Evolutionary conservation across 1,140 invertebrate species (phyloP).

Genomic region (Atta texana): DNA sequence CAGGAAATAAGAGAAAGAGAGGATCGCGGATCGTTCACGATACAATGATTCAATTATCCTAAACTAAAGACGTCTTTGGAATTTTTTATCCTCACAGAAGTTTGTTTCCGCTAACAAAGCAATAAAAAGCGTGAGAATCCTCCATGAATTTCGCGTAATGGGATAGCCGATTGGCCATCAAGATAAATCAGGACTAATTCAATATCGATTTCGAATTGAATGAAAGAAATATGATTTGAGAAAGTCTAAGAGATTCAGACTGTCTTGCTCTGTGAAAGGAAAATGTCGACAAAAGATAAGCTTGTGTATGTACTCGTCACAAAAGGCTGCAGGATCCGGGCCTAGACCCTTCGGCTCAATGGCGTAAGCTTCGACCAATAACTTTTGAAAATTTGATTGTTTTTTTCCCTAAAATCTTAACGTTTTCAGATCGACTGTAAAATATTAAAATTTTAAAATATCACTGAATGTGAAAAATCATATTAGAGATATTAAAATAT

Average conservation of each 20-base stretch:
- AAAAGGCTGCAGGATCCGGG: slow-evolving; percentile 73
- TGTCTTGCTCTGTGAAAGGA: slow-evolving; percentile 47
- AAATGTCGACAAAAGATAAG: slow-evolving; percentile 70
- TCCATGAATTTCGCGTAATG: slow-evolving; percentile 22
- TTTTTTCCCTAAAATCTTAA: not conserved
- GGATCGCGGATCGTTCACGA: not conserved
- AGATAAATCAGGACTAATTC: slow-evolving; percentile 6
- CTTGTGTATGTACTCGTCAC: slow-evolving; percentile 49
- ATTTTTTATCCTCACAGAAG: not conserved
- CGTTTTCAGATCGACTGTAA: not conserved
- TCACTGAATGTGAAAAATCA: not conserved
- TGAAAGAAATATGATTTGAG: not conserved
- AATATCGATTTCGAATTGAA: not conserved
- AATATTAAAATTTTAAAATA: not conserved
- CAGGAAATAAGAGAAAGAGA: not conserved
- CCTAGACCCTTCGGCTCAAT: slow-evolving; percentile 64
- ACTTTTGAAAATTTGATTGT: not conserved
- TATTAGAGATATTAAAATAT: not conserved
- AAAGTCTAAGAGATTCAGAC: slow-evolving; percentile 57
- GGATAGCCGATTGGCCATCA: slow-evolving; percentile 15
- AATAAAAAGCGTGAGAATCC: slow-evolving; percentile 57
- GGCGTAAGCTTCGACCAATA: slow-evolving; percentile 54
- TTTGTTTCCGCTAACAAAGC: not conserved
- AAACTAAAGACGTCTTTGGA: not conserved
- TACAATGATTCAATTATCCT: not conserved